Evolutionary conservation across 2,888 invertebrate species (phyloP).

Genomic region (Hydroisotoma schaefferi): DNA sequence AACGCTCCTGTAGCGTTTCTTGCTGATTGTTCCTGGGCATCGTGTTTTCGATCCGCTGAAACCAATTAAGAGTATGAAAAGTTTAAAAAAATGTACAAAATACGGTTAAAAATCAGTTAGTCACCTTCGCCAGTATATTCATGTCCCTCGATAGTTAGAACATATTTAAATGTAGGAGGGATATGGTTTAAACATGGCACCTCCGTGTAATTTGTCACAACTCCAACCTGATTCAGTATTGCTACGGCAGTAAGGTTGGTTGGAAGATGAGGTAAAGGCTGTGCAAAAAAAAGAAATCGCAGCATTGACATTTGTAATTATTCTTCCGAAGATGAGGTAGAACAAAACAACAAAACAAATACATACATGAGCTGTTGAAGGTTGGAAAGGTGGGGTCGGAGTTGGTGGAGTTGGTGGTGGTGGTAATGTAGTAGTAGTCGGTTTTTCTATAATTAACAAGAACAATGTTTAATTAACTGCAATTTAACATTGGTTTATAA

Average conservation of each 20-base stretch:
- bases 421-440: conserved; percentile 2
- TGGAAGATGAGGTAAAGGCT: not conserved
- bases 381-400: conserved; percentile 1
- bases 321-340: not conserved
- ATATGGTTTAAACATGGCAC: not conserved
- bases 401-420: not conserved
- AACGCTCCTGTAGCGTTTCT: too few relatives aligned
- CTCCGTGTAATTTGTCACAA: not conserved
- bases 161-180: not conserved
- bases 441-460: not conserved
- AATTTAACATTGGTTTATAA: too few relatives aligned
- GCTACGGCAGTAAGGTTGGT: not conserved
- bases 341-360: not conserved
- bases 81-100: too few relatives aligned
- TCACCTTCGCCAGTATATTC: not conserved
- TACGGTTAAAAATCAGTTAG: too few relatives aligned
- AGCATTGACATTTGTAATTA: not conserved
- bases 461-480: too few relatives aligned
- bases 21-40: too few relatives aligned
- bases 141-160: not conserved
- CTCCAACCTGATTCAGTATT: not conserved
- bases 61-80: too few relatives aligned
- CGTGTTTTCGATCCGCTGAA: too few relatives aligned
- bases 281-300: not conserved
- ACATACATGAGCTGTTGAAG: not conserved